These are phyloP conservation scores for Ptilodon capucinus DNA, from an alignment of 2,888 invertebrate species.

Conservation along the genomic window DNA sequence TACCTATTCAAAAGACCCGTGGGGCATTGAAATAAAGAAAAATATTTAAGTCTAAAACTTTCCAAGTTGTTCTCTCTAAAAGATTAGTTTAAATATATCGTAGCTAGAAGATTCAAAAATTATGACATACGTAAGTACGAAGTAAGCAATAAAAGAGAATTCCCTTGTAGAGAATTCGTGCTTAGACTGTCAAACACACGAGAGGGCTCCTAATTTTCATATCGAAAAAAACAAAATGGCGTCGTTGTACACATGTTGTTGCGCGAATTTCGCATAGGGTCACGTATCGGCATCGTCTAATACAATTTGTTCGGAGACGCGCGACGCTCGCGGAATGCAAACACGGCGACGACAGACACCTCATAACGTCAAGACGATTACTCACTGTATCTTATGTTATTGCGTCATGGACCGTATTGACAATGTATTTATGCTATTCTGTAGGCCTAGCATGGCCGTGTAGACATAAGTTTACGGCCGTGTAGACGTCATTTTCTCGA, in stretches of 20 bases:
- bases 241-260: slow-evolving; percentile 56
- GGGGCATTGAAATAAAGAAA: too few relatives aligned
- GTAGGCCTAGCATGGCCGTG: too few relatives aligned
- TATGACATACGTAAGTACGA: slow-evolving; percentile 18
- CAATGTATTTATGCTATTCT: too few relatives aligned
- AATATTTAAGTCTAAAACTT: too few relatives aligned
- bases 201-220: slow-evolving; percentile 58
- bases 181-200: slow-evolving; percentile 41
- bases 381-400: slow-evolving; percentile 55
- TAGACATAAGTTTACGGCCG: too few relatives aligned
- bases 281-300: slow-evolving; percentile 77
- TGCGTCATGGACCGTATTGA: slow-evolving; percentile 28
- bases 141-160: slow-evolving; percentile 28
- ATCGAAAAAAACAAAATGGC: slow-evolving; percentile 56
- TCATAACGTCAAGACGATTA: slow-evolving; percentile 69
- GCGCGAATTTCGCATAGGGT: slow-evolving; percentile 59
- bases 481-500: too few relatives aligned
- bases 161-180: slow-evolving; percentile 40
- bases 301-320: slow-evolving; percentile 75
- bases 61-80: too few relatives aligned
- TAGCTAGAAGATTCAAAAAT: too few relatives aligned
- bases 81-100: too few relatives aligned
- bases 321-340: slow-evolving; percentile 65
- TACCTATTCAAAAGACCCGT: too few relatives aligned
- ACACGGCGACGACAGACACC: slow-evolving; percentile 57